Percentiles rank a stretch among this genome's conserved stretches.
Evolutionary conservation across 2,888 invertebrate genomes (phyloP).

Genomic region (Drosophila atripex): DNA sequence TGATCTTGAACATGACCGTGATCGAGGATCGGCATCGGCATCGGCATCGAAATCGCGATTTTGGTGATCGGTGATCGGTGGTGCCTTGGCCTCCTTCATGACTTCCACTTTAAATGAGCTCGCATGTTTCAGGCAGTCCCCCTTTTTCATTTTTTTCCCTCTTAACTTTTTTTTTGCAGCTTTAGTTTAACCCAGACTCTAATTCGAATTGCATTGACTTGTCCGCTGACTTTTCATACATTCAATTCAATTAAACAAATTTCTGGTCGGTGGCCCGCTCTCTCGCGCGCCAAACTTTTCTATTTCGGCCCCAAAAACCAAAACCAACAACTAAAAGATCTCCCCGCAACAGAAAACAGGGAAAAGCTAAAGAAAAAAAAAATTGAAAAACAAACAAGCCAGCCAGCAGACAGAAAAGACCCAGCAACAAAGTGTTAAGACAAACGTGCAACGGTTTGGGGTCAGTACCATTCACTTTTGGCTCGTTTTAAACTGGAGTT

Average conservation of each 20-base stretch:
- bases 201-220: slow-evolving; percentile 72
- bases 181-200: slow-evolving; percentile 50
- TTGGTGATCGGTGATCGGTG: slow-evolving; percentile 32
- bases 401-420: slow-evolving; percentile 62
- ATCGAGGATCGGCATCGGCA: slow-evolving; percentile 42
- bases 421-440: slow-evolving; percentile 77
- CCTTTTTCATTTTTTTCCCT: slow-evolving; percentile 16
- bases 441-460: slow-evolving; percentile 77
- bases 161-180: slow-evolving; percentile 10
- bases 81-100: slow-evolving; percentile 41
- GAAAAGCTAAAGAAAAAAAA: slow-evolving; percentile 25
- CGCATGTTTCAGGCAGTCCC: slow-evolving; percentile 52
- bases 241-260: slow-evolving; percentile 77
- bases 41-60: slow-evolving; percentile 40
- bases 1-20: slow-evolving; percentile 50
- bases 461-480: slow-evolving; percentile 78
- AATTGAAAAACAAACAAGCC: slow-evolving; percentile 47
- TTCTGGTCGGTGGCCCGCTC: slow-evolving; percentile 62
- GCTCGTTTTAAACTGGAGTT: slow-evolving; percentile 79
- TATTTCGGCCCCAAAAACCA: slow-evolving; percentile 69
- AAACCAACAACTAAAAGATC: slow-evolving; percentile 21
- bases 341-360: slow-evolving; percentile 42
- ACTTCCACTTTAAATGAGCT: slow-evolving; percentile 68
- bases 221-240: slow-evolving; percentile 71
- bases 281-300: slow-evolving; percentile 68